Base-by-base conservation (phyloP, 2,113 vertebrate genomes). In the Burhinus bistriatus region DNA sequence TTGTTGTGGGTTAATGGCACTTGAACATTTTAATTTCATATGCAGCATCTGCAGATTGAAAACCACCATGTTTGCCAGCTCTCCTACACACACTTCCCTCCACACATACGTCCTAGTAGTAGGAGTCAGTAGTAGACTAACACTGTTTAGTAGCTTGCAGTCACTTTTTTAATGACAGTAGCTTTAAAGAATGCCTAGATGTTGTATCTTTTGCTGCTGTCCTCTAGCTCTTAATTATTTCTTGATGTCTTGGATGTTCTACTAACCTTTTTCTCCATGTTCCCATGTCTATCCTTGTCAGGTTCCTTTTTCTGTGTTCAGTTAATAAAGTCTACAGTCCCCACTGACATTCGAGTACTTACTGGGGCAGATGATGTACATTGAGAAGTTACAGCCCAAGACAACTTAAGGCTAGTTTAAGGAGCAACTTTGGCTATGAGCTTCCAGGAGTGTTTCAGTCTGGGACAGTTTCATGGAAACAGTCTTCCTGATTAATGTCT, bases 21-120 rank as follows among this genome's bases (percentile, higher is more conserved):
- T 65, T 45, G 32, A 32, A 16, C 1, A 3, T 40, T 58, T 70
- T 26, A 5, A n/a, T 83, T 70, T 42, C 36, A 71, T 54, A 7
- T 9, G 6, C 57, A 61, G 36, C 30, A 59, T 32, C 38, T 88
- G n/a, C 72, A 81, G 34, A 17, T 34, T 87, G 72, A 72, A 42
- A 92, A 22, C 32, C 8, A 8, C 19, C 2, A 0, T 17, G 16
- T 76, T 32, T 76, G 29, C 15, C 62, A 77, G 44, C 38, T 81
- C 21, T 70, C 17, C 49, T 72, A 9, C 62, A 49, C 40, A 34
- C 21, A 4, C 38, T 40, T 77, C n/a, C 21, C 32, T 84, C n/a
- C 27, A 3, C 47, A 22, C 3, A 0, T 47, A 12, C 6, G 13
- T n/a, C 19, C 30, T 59, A 8, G 15, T 49, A 15, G n/a, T 15